A percentile compares a stretch with the other conserved stretches of the same genome.
These are phyloP conservation scores for Eulemur coronatus DNA, from an alignment of 2,797 vertebrate species.

Conservation along the genomic window DNA sequence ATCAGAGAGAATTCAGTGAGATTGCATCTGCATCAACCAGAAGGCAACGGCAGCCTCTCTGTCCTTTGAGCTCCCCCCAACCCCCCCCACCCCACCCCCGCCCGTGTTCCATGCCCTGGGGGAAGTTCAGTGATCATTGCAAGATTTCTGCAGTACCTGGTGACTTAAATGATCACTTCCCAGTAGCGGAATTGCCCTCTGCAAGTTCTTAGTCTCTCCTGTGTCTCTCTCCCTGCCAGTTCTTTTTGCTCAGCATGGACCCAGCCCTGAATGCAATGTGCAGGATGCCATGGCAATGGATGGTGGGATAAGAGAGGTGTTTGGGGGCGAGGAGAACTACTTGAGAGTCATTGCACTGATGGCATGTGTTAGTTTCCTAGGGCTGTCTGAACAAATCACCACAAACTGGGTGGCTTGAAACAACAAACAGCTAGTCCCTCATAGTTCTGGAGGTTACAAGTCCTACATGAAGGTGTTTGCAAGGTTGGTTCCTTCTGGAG, in stretches of 20 bases:
- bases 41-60: rapidly evolving
- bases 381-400: neutral
- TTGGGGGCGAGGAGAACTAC: neutral
- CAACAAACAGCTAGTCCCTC: neutral
- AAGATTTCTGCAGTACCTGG: neutral
- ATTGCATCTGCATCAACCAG: too few species aligned
- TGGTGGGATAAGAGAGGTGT: rapidly evolving
- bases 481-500: neutral
- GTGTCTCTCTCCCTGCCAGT: neutral
- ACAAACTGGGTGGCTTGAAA: too few species aligned
- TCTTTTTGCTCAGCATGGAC: neutral
- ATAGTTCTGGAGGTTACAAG: neutral
- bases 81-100: too few species aligned
- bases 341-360: too few species aligned
- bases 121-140: neutral
- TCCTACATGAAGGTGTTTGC: neutral
- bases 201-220: neutral
- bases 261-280: neutral
- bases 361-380: rapidly evolving
- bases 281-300: rapidly evolving
- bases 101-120: too few species aligned
- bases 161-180: neutral
- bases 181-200: neutral
- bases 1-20: neutral
- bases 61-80: neutral